These are phyloP conservation scores for Griposia aprilina DNA, from an alignment of 2,888 invertebrate genomes.

Conservation along the genomic window DNA sequence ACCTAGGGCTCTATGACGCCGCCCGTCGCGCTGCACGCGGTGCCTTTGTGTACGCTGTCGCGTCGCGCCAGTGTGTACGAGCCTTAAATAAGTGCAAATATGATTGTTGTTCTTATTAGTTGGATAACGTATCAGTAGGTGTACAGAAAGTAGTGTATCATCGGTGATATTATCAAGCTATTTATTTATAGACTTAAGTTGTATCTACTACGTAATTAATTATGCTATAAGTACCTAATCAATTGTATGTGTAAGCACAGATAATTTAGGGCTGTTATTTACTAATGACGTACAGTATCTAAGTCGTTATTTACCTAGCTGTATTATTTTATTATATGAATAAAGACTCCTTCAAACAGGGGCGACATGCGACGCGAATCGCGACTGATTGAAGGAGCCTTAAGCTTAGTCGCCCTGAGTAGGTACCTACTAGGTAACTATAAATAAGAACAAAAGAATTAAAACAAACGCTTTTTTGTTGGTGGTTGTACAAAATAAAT, in stretches of 20 bases:
- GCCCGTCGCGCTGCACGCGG: no score
- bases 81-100: slow-evolving; percentile 52
- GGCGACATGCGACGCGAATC: no score
- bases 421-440: neutral
- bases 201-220: slow-evolving; percentile 20
- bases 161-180: slow-evolving; percentile 1
- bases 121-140: slow-evolving; percentile 30
- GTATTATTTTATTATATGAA: neutral
- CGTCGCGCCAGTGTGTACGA: no score
- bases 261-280: slow-evolving; percentile 25
- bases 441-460: neutral
- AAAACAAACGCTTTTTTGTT: neutral
- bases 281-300: neutral
- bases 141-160: slow-evolving; percentile 11
- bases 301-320: neutral
- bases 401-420: neutral
- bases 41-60: no score
- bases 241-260: slow-evolving; percentile 1
- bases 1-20: neutral
- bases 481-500: neutral
- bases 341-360: no score
- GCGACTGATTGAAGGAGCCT: no score
- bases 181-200: slow-evolving; percentile 25
- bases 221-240: neutral
- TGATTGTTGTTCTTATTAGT: slow-evolving; percentile 34